phyloP scores from a whole-genome alignment of 2,113 vertebrate species.

The Corapipo altera region DNA sequence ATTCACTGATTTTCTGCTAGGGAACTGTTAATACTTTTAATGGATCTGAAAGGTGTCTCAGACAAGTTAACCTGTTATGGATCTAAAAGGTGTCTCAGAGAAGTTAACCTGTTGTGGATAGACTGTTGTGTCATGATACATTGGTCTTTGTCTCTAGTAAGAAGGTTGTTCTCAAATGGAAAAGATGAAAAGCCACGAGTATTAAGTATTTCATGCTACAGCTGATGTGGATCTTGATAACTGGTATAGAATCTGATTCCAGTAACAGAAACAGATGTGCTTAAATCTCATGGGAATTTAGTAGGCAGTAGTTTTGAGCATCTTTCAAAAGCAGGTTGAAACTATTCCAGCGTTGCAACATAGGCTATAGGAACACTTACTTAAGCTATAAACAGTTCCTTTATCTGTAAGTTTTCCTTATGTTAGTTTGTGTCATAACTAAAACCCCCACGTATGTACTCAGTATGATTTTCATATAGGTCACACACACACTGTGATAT shows the following conservation, averaged over 20 bases:
- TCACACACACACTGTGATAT: neutral
- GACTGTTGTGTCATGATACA: neutral
- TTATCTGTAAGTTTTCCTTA: neutral
- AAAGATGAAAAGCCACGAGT: neutral
- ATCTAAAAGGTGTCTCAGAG: neutral
- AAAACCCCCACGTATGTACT: neutral
- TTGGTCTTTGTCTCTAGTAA: neutral
- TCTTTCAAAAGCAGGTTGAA: neutral
- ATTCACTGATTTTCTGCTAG: neutral
- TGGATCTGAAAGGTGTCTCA: neutral
- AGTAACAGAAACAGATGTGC: neutral
- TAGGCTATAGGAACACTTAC: neutral
- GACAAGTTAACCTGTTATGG: neutral
- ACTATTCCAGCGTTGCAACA: neutral
- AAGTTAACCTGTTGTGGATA: neutral
- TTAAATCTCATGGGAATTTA: neutral
- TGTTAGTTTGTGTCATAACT: neutral
- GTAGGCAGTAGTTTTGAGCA: neutral
- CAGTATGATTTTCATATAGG: accelerated
- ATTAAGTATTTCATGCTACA: neutral
- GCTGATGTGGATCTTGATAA: neutral
- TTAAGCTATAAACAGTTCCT: neutral
- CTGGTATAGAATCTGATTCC: neutral
- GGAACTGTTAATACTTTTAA: neutral
- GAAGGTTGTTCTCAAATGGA: neutral